Evolutionary conservation across 2,797 vertebrate genomes (phyloP).

Genomic region (Pseudochirops cupreus): DNA sequence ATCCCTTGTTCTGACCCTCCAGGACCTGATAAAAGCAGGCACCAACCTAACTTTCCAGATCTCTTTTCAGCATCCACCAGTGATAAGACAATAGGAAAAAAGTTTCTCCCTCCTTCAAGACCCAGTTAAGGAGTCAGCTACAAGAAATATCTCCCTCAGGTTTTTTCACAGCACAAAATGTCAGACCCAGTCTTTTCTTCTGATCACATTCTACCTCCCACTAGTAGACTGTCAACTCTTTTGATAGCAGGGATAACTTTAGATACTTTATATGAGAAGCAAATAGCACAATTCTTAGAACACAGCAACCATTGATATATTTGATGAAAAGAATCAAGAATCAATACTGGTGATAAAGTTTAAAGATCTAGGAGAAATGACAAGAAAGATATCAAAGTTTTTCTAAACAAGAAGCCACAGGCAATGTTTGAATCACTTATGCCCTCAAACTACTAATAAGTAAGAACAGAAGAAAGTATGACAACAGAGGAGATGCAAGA

Average conservation of each 20-base stretch:
- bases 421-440: neutral
- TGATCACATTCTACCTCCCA: neutral
- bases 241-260: neutral
- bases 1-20: neutral
- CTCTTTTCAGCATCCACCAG: neutral
- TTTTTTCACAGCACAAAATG: neutral
- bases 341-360: neutral
- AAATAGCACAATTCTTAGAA: neutral
- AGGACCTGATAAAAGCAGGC: neutral
- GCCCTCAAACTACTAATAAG: neutral
- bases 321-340: neutral
- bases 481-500: neutral
- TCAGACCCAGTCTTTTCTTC: neutral
- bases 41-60: neutral
- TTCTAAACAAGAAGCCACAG: neutral
- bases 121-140: neutral
- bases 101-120: neutral
- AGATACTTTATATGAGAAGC: neutral
- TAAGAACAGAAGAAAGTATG: neutral
- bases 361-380: neutral
- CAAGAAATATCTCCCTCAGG: neutral
- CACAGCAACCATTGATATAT: neutral
- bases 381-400: neutral
- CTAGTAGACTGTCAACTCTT: neutral
- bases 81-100: neutral